phyloP scores from a whole-genome alignment of 30 jellyfish, hydroid and myxozoan species.

The Hydractinia echinata region DNA sequence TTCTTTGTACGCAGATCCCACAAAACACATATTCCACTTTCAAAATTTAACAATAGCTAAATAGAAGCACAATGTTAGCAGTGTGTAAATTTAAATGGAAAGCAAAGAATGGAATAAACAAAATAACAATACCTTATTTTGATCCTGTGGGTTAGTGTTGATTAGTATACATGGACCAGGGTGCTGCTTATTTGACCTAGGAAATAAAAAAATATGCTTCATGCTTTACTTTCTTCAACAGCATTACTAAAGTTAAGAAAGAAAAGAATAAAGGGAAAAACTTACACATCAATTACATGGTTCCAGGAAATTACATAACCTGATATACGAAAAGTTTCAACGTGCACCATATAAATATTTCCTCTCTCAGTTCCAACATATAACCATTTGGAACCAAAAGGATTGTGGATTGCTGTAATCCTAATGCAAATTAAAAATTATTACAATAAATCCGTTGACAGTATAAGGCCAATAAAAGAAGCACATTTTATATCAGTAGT shows the following conservation, averaged over 20 bases:
- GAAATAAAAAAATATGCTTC: neutral
- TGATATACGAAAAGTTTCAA: slow-evolving; percentile 75
- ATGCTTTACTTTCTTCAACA: neutral
- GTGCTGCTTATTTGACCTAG: slow-evolving; percentile 72
- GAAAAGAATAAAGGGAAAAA: neutral
- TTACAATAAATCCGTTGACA: neutral
- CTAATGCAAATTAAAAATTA: slow-evolving; percentile 33
- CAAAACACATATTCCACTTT: slow-evolving; percentile 60
- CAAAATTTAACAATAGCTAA: slow-evolving; percentile 67
- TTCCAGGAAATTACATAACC: slow-evolving; percentile 94
- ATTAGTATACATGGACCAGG: slow-evolving; percentile 91
- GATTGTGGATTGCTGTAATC: slow-evolving; percentile 67
- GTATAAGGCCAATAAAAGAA: neutral
- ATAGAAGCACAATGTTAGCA: neutral
- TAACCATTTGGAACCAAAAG: slow-evolving; percentile 88
- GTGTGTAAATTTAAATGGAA: neutral
- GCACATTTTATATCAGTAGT: neutral
- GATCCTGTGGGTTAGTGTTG: slow-evolving; percentile 79
- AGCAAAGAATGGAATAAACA: neutral
- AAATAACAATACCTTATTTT: slow-evolving; percentile 46
- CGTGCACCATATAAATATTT: slow-evolving; percentile 80
- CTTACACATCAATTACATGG: slow-evolving; percentile 90
- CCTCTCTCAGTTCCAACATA: slow-evolving; percentile 99
- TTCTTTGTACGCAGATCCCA: slow-evolving; percentile 78
- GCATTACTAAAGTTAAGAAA: neutral